Conservation (phyloP, 2,113 vertebrate genomes). For the human (Homo sapiens) region GRCh38 chr19:37338501-37339000, state of each 20-base stretch:
- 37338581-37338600: neutral
- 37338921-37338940: neutral
- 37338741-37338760: neutral
- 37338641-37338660: neutral
- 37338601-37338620: neutral
- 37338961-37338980: neutral
- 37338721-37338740: neutral
- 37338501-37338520: neutral
- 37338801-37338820: neutral
- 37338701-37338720: neutral
- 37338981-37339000: neutral
- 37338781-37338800: neutral
- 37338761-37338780: neutral
- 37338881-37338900: neutral
- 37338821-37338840: neutral
- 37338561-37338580: neutral
- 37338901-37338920: neutral
- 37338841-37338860: neutral
- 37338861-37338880: neutral
- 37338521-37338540: neutral
- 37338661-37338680: neutral
- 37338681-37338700: neutral
- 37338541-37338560: neutral
- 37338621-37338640: neutral
- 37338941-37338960: neutral